phyloP scores from a whole-genome alignment of 1,140 invertebrate species.

The Onthophagus taurus region DNA sequence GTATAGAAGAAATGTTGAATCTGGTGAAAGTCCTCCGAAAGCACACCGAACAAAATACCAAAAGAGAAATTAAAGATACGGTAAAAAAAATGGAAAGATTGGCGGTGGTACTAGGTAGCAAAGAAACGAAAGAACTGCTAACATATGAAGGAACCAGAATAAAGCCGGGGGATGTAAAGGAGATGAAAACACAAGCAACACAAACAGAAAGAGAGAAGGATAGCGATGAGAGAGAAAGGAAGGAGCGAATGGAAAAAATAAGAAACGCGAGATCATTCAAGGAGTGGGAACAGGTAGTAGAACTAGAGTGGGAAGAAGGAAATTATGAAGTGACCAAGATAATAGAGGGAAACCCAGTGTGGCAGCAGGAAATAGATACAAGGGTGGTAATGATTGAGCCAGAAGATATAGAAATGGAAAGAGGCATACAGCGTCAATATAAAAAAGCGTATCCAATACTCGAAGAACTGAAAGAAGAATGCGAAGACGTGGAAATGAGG shows the following conservation, averaged over 20 bases:
- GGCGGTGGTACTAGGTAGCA: not conserved
- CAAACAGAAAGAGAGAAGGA: not conserved
- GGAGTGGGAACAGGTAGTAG: not conserved
- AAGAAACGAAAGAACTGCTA: not conserved
- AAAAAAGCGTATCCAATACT: slow-evolving; percentile 14
- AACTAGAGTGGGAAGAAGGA: slow-evolving; percentile 1
- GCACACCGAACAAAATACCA: not conserved
- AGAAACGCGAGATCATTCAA: not conserved
- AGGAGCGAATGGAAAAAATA: no score
- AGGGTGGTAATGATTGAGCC: slow-evolving; percentile 16
- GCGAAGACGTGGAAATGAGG: slow-evolving; percentile 12
- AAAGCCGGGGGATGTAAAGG: no score
- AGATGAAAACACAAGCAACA: no score
- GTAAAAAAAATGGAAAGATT: not conserved
- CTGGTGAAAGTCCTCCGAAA: no score
- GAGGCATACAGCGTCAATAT: slow-evolving; percentile 12
- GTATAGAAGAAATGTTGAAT: no score
- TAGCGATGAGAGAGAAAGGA: no score
- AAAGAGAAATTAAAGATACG: not conserved
- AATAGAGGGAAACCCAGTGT: slow-evolving; percentile 13
- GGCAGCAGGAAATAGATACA: not conserved
- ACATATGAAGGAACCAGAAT: no score
- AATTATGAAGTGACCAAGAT: slow-evolving; percentile 12
- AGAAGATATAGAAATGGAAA: slow-evolving; percentile 13
- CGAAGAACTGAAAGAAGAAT: slow-evolving; percentile 1